A percentile compares a stretch with the other conserved stretches of the same genome.
Evolutionary conservation across 2,797 vertebrate genomes (phyloP).

Genomic region (Jordanella pulchra): DNA sequence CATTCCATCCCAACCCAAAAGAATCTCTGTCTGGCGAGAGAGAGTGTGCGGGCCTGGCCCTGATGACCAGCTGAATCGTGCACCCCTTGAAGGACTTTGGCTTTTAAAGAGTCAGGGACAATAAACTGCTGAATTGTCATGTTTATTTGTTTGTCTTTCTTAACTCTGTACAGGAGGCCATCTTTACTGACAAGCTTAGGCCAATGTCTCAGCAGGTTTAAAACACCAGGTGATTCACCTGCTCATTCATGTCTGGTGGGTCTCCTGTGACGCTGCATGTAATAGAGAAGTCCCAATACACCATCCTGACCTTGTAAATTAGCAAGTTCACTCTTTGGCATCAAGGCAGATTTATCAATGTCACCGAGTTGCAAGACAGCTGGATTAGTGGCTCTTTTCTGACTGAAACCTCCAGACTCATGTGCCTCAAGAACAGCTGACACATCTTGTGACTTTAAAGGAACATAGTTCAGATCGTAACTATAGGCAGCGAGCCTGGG

Average conservation of each 20-base stretch:
- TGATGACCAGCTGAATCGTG: not conserved
- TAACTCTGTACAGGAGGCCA: not conserved
- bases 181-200: not conserved
- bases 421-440: constrained; percentile 12
- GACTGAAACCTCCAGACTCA: not conserved
- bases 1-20: not conserved
- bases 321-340: not conserved
- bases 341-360: not conserved
- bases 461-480: constrained; percentile 30
- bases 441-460: constrained; percentile 3
- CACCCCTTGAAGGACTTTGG: not conserved
- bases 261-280: not conserved
- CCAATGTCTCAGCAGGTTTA: constrained; percentile 9
- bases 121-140: too few relatives aligned
- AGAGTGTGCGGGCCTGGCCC: not conserved
- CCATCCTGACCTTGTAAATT: not conserved
- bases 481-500: constrained; percentile 12
- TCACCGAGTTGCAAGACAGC: not conserved
- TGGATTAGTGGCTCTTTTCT: not conserved
- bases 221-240: not conserved
- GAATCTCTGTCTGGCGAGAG: constrained; percentile 1
- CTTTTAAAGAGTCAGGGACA: not conserved
- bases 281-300: not conserved
- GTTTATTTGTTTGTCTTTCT: too few relatives aligned
- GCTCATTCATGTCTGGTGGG: not conserved